phyloP scores from a whole-genome alignment of 2,113 vertebrate species.

The Dascyllus trimaculatus region DNA sequence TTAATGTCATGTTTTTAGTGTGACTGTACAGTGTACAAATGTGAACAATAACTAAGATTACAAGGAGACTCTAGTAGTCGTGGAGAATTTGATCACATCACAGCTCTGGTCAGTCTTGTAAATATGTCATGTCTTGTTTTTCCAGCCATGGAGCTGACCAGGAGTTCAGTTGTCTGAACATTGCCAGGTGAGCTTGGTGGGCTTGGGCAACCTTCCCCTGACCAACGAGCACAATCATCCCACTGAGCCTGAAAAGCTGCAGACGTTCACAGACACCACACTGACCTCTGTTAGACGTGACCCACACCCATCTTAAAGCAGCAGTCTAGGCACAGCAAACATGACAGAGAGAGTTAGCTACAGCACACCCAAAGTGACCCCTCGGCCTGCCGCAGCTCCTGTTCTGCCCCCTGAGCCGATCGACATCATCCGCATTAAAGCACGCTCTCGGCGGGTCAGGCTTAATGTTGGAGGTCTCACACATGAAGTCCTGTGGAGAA shows the following conservation, averaged over 20 bases:
- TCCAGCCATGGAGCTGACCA: constrained; percentile 63
- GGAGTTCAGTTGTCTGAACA: constrained; percentile 37
- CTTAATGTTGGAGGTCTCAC: constrained; percentile 97
- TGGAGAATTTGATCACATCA: too few relatives aligned
- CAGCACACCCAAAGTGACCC: constrained; percentile 84
- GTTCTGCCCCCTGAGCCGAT: constrained; percentile 93
- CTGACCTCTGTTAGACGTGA: not conserved
- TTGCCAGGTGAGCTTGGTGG: constrained; percentile 40
- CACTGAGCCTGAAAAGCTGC: not conserved
- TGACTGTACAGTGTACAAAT: too few relatives aligned
- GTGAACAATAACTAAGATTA: too few relatives aligned
- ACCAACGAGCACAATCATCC: not conserved
- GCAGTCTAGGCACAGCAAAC: constrained; percentile 55
- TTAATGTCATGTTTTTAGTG: too few relatives aligned
- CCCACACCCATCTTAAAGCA: not conserved
- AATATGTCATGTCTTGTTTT: not conserved
- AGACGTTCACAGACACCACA: not conserved
- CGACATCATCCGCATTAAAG: constrained; percentile 95
- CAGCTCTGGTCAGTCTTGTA: not conserved
- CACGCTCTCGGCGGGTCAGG: constrained; percentile 91
- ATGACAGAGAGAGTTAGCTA: constrained; percentile 91
- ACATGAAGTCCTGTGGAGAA: constrained; percentile 97
- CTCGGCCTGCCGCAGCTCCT: constrained; percentile 80
- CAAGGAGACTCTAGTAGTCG: too few relatives aligned
- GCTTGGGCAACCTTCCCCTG: not conserved